Base-by-base conservation (phyloP, 2,113 vertebrate genomes). In the Erinaceus europaeus region DNA sequence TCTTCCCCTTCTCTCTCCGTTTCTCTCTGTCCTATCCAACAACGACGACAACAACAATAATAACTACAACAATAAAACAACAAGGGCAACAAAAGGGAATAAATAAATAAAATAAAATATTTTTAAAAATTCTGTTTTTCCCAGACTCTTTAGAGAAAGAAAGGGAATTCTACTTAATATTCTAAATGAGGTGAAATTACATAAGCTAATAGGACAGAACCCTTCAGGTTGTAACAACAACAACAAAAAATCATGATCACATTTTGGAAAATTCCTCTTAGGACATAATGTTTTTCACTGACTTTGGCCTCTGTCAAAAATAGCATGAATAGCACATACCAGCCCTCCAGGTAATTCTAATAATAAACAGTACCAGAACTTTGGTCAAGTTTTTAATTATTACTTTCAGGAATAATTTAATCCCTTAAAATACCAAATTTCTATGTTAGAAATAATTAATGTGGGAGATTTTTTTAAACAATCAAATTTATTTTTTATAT, bases 301-400 rank as follows among this genome's bases (percentile, higher is more conserved):
- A 3, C 48, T 20, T 52, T 38, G 14, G n/a, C 15, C 52, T 38
- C 12, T 20, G 36, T 84, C 67, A 89, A 76, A 91, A 91, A 94
- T 75, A 93, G 65, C 59, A 79, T 71, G 83, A 53, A 88, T 44
- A 90, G 79, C 90, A 93, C 94, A 95, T 92, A 88, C 18, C 85
- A 93, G 88, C 74, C 4, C 90, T 92, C 85, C 36, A 85, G 86
- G 75, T 91, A 91, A 84, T 94, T 71, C 65, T 87, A 64, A 79
- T 44, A 44, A 74, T 55, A 89, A 91, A 76, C 50, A 83, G 36
- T 14, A 23, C 38, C 38, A 59, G 86, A 92, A 93, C 91, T 74
- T 62, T 91, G 25, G 88, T 86, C 9, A 75, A 46, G 44, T 67
- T 17, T 9, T 61, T 91, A 93, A 76, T 76, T 92, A 78, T 78